phyloP scores from a whole-genome alignment of 2,888 invertebrate genomes.

The Nymphalis urticae region DNA sequence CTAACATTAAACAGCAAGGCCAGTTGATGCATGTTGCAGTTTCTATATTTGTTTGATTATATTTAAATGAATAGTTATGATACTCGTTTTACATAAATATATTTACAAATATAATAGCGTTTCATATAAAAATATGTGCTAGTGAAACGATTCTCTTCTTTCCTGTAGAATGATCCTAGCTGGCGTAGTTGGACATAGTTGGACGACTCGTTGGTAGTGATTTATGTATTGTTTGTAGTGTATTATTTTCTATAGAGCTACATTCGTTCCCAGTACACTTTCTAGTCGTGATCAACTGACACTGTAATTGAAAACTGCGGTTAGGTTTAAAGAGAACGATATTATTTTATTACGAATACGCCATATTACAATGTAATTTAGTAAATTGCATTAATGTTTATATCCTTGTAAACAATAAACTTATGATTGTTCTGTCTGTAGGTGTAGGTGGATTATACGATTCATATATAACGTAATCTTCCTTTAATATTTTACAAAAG shows the following conservation, averaged over 20 bases:
- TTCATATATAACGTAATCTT: background rate
- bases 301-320: conserved; percentile 33
- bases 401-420: background rate
- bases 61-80: too few relatives aligned
- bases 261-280: conserved; percentile 28
- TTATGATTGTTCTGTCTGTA: background rate
- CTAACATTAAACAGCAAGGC: too few relatives aligned
- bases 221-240: conserved; percentile 19
- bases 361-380: background rate
- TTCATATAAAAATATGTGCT: too few relatives aligned
- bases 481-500: background rate
- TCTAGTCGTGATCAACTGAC: conserved; percentile 35
- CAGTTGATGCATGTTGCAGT: too few relatives aligned
- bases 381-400: background rate
- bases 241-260: conserved; percentile 27
- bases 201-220: conserved; percentile 9
- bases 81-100: too few relatives aligned
- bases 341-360: conserved; percentile 12
- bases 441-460: background rate
- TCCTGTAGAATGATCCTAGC: background rate
- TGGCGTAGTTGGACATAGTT: too few relatives aligned
- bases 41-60: too few relatives aligned
- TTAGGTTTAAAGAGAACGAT: conserved; percentile 19
- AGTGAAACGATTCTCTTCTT: background rate
- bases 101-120: too few relatives aligned